Conservation (phyloP, 2,888 invertebrate genomes). For the Myopa tessellatipennis region DNA sequence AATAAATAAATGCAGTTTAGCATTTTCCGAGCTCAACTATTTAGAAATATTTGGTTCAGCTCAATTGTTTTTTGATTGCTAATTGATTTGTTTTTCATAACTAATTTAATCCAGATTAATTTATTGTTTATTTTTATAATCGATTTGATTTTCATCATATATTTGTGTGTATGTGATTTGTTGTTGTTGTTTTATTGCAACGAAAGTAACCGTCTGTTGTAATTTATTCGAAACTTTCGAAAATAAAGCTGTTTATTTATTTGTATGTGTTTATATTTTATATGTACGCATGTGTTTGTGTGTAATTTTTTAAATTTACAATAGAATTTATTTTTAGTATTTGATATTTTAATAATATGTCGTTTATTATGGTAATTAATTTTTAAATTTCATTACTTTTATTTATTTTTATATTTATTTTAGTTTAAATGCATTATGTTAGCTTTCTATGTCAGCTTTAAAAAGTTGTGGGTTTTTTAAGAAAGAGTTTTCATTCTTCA, state of each 20-base stretch:
- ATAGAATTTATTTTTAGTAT: neutral
- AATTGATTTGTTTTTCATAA: too few species aligned
- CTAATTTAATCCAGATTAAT: too few species aligned
- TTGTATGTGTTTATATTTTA: constrained; percentile 3
- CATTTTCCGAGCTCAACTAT: neutral
- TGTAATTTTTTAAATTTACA: neutral
- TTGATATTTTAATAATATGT: neutral
- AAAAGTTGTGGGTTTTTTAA: too few species aligned
- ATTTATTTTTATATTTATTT: too few species aligned
- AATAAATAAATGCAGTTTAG: too few species aligned
- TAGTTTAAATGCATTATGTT: too few species aligned
- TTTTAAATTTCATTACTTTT: too few species aligned
- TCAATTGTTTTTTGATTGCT: neutral
- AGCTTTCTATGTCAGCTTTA: too few species aligned
- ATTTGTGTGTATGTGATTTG: neutral
- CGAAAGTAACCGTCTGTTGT: constrained; percentile 38
- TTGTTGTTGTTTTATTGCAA: constrained; percentile 22
- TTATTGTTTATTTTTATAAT: neutral
- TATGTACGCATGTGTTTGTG: neutral
- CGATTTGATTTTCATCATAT: neutral
- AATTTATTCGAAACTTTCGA: constrained; percentile 9
- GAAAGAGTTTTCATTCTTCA: too few species aligned
- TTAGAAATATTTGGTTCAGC: neutral
- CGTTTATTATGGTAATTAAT: neutral
- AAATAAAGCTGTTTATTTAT: constrained; percentile 10